Evolutionary conservation across 2,888 invertebrate genomes (phyloP).

Genomic region (Thereva nobilitata): DNA sequence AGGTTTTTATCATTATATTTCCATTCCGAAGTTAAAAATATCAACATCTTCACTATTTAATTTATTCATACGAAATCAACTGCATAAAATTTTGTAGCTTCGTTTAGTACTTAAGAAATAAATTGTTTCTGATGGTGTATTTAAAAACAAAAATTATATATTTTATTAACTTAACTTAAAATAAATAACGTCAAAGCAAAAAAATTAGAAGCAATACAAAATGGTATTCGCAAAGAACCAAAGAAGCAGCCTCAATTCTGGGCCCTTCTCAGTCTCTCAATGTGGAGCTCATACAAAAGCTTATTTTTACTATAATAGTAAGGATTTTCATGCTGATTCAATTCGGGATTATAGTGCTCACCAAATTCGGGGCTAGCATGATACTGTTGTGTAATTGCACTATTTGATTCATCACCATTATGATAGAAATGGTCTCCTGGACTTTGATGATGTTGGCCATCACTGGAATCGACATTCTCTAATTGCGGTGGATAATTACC

Average conservation of each 20-base stretch:
- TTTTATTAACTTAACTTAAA: no score
- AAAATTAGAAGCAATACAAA: neutral
- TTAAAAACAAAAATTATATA: no score
- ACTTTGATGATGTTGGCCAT: conserved; percentile 41
- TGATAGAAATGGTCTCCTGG: conserved; percentile 40
- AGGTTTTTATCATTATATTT: no score
- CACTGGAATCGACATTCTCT: neutral
- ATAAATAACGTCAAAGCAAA: neutral
- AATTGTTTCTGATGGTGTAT: no score
- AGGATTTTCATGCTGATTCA: conserved; percentile 77
- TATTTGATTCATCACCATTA: conserved; percentile 16
- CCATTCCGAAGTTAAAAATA: no score
- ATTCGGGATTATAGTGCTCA: conserved; percentile 70
- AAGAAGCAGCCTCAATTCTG: conserved; percentile 32
- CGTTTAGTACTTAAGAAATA: no score
- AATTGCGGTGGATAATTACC: neutral
- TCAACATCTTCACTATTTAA: no score
- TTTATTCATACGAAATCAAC: no score
- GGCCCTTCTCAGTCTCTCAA: conserved; percentile 74
- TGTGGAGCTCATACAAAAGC: conserved; percentile 80
- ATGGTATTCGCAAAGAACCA: neutral
- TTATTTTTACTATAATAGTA: conserved; percentile 86
- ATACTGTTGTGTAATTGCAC: conserved; percentile 27
- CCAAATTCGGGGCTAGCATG: conserved; percentile 41
- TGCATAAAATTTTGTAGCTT: no score